Evolutionary conservation across 2,113 vertebrate genomes (phyloP), one percentile per base, ranked within the genome.

Genomic region (Toxotes chatareus): DNA sequence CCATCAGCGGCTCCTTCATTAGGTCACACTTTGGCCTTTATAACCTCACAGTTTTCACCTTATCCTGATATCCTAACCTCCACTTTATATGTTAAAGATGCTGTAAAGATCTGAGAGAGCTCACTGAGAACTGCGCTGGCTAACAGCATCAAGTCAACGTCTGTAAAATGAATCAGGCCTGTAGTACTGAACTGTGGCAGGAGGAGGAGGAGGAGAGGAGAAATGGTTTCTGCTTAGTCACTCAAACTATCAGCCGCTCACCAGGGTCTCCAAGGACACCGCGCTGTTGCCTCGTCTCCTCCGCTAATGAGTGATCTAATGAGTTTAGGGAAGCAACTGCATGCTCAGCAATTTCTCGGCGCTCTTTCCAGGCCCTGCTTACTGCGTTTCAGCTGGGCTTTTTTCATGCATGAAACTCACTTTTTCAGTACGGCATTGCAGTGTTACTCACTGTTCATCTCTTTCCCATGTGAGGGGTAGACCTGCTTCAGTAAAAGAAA

Each of bases 301-400:
- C 87, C 19, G 36, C 66, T 88, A 76, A 86, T 62, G 66, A 69
- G 65, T 78, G 55, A 81, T 76, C 83, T 86, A 68, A 90, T 84
- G 66, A 81, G 76, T 87, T 80, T 61, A 63, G 68, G 73, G 46
- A 71, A 76, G 60, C 31, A 36, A 21, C 65, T 42, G 73, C 83
- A 17, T 1, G 44, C 65, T 86, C 79, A 79, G 83, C 83, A 70
- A 10, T 62, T 82, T 64, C 27, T n/a, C 42, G 0, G 13, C 69
- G 7, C 32, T 11, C 55, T 31, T 64, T 66, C n/a, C 9, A 49
- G 27, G 57, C 12, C 11, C 0, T 53, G n/a, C 56, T 68, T 2
- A n/a, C 61, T 32, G 62, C n/a, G 5, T 7, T 16, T 74, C 59
- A 21, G 42, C 46, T n/a, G 51, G 60, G 23, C 8, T 16, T n/a